These are phyloP conservation scores for Archilochus colubris DNA, from an alignment of 2,113 vertebrate species.

Conservation along the genomic window DNA sequence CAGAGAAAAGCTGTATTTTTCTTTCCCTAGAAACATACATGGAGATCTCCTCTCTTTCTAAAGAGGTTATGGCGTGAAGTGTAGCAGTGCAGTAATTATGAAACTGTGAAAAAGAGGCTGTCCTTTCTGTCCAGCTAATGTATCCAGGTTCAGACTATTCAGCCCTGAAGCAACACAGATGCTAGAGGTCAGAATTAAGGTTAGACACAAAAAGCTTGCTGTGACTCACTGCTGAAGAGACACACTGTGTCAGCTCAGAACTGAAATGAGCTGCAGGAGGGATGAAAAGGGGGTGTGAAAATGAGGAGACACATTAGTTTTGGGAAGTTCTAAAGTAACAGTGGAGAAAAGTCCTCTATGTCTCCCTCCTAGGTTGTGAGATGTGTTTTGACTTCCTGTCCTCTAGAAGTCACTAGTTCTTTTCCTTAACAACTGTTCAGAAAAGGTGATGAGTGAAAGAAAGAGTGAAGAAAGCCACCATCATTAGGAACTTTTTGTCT, in stretches of 20 bases:
- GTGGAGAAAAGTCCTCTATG: not conserved
- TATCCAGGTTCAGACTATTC: not conserved
- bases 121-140: not conserved
- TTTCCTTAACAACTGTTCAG: not conserved
- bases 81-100: not conserved
- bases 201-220: not conserved
- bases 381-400: not conserved
- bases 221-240: not conserved
- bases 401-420: not conserved
- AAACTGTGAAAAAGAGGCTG: not conserved
- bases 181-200: not conserved
- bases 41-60: not conserved
- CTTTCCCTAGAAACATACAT: not conserved
- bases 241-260: not conserved
- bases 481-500: not conserved
- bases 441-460: not conserved
- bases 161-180: not conserved
- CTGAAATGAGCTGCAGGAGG: constrained; percentile 2
- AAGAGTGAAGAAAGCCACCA: not conserved
- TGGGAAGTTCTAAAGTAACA: not conserved
- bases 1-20: not conserved
- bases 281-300: not conserved
- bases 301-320: not conserved
- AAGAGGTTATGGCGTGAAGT: not conserved
- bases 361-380: not conserved